Conservation (phyloP, 2,113 vertebrate species). For the Dermatemys mawii region DNA sequence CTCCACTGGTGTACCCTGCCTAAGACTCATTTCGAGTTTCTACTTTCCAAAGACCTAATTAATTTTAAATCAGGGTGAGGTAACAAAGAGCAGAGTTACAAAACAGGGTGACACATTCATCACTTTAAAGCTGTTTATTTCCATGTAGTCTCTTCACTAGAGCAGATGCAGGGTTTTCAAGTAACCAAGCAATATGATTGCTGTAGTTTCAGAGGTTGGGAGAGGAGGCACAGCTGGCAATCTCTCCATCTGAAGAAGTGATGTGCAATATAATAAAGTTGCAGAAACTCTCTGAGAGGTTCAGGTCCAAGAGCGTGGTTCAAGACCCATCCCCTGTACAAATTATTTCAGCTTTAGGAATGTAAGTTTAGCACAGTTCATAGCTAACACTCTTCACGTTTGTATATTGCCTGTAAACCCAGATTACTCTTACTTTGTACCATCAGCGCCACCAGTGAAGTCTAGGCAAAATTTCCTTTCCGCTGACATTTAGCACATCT, state of each 20-base stretch:
- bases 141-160: not conserved
- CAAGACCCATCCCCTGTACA: not conserved
- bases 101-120: not conserved
- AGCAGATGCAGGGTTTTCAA: not conserved
- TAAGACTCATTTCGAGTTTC: not conserved
- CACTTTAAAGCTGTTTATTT: not conserved
- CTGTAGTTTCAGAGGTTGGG: not conserved
- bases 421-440: not conserved
- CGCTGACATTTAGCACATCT: not conserved
- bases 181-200: not conserved
- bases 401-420: not conserved
- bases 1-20: not conserved
- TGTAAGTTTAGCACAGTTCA: not conserved
- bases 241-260: not conserved
- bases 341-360: not conserved
- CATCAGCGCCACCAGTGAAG: not conserved
- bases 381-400: not conserved
- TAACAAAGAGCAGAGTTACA: not conserved
- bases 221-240: not conserved
- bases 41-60: not conserved
- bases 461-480: not conserved
- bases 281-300: not conserved
- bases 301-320: not conserved
- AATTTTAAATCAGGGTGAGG: not conserved
- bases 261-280: not conserved